Base-by-base conservation (phyloP, 2,888 invertebrate genomes). In the Dinocampus coccinellae region DNA sequence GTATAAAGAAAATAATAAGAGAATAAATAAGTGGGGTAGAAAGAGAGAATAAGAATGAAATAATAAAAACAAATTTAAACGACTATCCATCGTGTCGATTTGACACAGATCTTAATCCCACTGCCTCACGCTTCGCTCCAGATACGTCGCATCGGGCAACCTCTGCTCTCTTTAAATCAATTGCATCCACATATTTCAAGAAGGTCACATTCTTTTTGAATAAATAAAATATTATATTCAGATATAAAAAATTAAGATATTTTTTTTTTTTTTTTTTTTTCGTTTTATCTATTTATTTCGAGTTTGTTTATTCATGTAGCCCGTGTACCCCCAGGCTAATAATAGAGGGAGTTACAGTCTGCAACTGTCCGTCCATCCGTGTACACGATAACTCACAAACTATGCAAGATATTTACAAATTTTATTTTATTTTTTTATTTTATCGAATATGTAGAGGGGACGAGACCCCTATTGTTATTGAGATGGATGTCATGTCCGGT, bases 31-130 rank as follows among this genome's bases (percentile, higher is more conserved):
- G 64, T 24, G 58, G 22, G 29, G n/a, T 11, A 57, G 63, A 42
- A 58, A 62, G 22, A 42, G 47, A 61, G 52, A 64, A 55, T 60
- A 39, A 55, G 26, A 53, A 34, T 13, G 42, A 33, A 55, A 64
- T 4, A 39, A 34, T 62, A 58, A 68, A 57, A 57, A 53, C n/a
- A n/a, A n/a, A n/a, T n/a, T 39, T 36, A 60, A 52, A 53, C 73
- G 63, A 65, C 69, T 53, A 70, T 74, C 64, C 73, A 74, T 76
- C 73, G 75, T 33, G 63, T 55, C 69, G 69, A 75, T 75, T 72
- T 76, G 75, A 76, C 75, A 76, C 76, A 73, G 75, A 76, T 76
- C 73, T 76, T 75, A 72, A 75, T 75, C 76, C 70, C 63, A 39
- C 66, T 60, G 65, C 71, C 72, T 66, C 66, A 67, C 68, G 76